Evolutionary conservation across 2,888 invertebrate species (phyloP), one percentile per base, ranked within the genome.

Genomic region (Branchipolynoe longqiensis): DNA sequence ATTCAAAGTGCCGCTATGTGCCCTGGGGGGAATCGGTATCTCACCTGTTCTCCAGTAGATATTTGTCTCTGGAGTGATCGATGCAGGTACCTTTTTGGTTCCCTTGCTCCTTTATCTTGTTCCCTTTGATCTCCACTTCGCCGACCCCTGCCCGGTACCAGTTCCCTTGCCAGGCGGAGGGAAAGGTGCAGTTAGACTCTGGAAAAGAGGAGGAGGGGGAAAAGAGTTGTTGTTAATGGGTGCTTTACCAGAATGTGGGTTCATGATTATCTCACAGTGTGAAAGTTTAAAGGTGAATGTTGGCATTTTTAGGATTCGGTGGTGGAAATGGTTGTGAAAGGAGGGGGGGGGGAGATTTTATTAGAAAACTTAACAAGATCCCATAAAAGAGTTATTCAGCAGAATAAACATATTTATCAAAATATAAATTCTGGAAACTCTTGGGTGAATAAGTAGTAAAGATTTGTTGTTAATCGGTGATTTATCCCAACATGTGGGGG

Each of bases 21-120:
- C 69, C 69, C 69, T 14, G 12, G 14, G 38, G 69, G 69, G 14
- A 33, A n/a, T 69, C 22, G 48, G 18, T 36, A 69, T 69, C 69
- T 69, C 69, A 69, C 69, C 69, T 69, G 69, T 69, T 69, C 69
- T 69, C 69, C 18, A 69, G 69, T 69, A 69, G 69, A 69, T 69
- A 69, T 14, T 36, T 36, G 69, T 69, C 69, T 33, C 18, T 22
- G 69, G 1, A 22, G 69, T 69, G 69, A 69, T 69, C 69, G 69
- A 69, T 69, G 69, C 69, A 69, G 69, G 69, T 69, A 69, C 69
- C 69, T 69, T 69, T 69, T 36, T 69, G 69, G 22, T 69, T 69
- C 22, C 38, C 38, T 38, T 69, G 69, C 69, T 69, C 69, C 69
- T 69, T 69, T 69, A 69, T 69, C 69, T n/a, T 69, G 69, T 69